phyloP scores from a whole-genome alignment of 2,888 invertebrate genomes.

The Microctonus aethiopoides region DNA sequence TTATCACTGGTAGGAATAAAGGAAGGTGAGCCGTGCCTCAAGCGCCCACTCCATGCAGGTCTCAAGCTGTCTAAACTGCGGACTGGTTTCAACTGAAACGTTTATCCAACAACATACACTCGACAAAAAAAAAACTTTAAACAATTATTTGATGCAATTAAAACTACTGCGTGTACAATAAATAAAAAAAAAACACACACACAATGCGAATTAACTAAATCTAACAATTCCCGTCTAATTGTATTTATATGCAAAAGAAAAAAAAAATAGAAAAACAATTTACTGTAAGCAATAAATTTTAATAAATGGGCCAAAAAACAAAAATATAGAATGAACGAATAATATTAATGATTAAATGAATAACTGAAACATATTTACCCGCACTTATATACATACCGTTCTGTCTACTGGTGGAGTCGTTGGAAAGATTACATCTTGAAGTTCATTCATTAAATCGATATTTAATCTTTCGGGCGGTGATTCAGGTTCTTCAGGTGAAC shows the following conservation, averaged over 20 bases:
- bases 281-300: not conserved
- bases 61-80: constrained; percentile 73
- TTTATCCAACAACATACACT: constrained; percentile 51
- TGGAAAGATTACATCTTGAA: constrained; percentile 72
- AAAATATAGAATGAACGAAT: constrained; percentile 17
- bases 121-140: constrained; percentile 32
- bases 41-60: constrained; percentile 64
- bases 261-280: constrained; percentile 12
- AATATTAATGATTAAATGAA: not conserved
- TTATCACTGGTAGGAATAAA: constrained; percentile 50
- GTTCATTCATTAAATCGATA: constrained; percentile 77
- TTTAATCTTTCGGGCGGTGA: constrained; percentile 64
- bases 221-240: not conserved
- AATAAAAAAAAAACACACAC: not conserved
- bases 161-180: not conserved
- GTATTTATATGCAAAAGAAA: not conserved
- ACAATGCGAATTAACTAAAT: too few relatives aligned
- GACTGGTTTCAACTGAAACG: constrained; percentile 72
- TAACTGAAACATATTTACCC: not conserved
- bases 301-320: not conserved
- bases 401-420: constrained; percentile 74
- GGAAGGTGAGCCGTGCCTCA: constrained; percentile 61
- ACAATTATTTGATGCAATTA: not conserved
- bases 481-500: constrained; percentile 69
- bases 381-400: constrained; percentile 70